Evolutionary conservation across 1,140 invertebrate species (phyloP).

Genomic region (Tribolium madens): DNA sequence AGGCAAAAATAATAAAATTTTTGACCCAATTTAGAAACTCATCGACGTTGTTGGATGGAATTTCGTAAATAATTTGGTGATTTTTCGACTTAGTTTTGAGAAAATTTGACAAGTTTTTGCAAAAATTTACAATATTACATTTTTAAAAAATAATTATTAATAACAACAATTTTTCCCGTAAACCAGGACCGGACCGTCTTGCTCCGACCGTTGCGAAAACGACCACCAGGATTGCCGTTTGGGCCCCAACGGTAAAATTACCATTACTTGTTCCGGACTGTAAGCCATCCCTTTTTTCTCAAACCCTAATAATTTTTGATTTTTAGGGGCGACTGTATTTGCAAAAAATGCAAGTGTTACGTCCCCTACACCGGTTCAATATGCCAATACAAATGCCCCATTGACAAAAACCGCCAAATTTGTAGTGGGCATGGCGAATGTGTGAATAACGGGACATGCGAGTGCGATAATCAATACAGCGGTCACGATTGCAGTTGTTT

Average conservation of each 20-base stretch:
- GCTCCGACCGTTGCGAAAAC: constrained; percentile 52
- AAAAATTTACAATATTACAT: too few relatives aligned
- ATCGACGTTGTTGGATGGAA: too few relatives aligned
- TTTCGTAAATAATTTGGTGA: too few relatives aligned
- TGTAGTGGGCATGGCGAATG: constrained; percentile 59
- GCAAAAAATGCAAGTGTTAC: constrained; percentile 54
- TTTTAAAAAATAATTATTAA: too few relatives aligned
- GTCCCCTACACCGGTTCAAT: constrained; percentile 49
- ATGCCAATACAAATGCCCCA: constrained; percentile 57
- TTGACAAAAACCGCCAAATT: constrained; percentile 43
- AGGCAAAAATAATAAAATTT: too few relatives aligned
- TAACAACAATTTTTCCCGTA: constrained; percentile 40
- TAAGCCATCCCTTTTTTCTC: constrained; percentile 30
- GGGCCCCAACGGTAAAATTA: constrained; percentile 37
- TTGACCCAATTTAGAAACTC: too few relatives aligned
- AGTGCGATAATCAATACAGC: constrained; percentile 50
- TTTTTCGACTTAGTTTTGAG: too few relatives aligned
- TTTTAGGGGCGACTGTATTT: constrained; percentile 57
- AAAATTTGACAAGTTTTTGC: too few relatives aligned
- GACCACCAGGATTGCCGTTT: constrained; percentile 45
- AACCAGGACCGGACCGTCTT: constrained; percentile 53
- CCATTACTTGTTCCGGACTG: constrained; percentile 49
- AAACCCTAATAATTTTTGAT: constrained; percentile 4
- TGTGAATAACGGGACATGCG: constrained; percentile 50
- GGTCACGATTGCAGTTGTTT: constrained; percentile 58